These are phyloP conservation scores for Pammene aurita DNA, from an alignment of 2,888 invertebrate genomes.

Conservation along the genomic window DNA sequence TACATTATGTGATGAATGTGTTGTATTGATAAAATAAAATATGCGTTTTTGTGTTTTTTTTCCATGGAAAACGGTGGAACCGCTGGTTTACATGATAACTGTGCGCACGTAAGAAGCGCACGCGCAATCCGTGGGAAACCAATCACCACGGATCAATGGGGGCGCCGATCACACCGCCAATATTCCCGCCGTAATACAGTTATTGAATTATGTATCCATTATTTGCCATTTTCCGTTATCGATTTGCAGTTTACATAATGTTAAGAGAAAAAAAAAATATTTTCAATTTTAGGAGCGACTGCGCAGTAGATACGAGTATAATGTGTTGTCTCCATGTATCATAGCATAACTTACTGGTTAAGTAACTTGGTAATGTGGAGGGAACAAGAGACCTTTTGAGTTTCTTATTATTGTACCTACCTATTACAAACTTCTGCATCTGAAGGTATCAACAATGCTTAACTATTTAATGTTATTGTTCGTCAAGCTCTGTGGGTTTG, in stretches of 20 bases:
- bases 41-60: background rate
- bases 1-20: too few relatives aligned
- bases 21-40: too few relatives aligned
- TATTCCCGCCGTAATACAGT: conserved; percentile 30
- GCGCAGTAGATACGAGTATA: too few relatives aligned
- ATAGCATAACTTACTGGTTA: too few relatives aligned
- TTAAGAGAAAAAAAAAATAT: background rate
- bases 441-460: too few relatives aligned
- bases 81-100: conserved; percentile 23
- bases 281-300: background rate
- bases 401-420: too few relatives aligned
- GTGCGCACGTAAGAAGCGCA: conserved; percentile 41
- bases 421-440: too few relatives aligned
- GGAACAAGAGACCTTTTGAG: too few relatives aligned
- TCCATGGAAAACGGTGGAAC: background rate
- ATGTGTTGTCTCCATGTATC: too few relatives aligned
- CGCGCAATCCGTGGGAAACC: conserved; percentile 54
- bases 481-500: too few relatives aligned
- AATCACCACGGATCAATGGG: conserved; percentile 51
- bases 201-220: conserved; percentile 37
- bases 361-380: too few relatives aligned
- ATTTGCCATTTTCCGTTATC: conserved; percentile 25
- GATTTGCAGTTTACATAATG: background rate
- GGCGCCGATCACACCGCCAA: conserved; percentile 49
- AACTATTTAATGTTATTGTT: too few relatives aligned